Evolutionary conservation across 30 jellyfish, hydroid and myxozoan species (phyloP).

Genomic region (Nemopilema nomurai): DNA sequence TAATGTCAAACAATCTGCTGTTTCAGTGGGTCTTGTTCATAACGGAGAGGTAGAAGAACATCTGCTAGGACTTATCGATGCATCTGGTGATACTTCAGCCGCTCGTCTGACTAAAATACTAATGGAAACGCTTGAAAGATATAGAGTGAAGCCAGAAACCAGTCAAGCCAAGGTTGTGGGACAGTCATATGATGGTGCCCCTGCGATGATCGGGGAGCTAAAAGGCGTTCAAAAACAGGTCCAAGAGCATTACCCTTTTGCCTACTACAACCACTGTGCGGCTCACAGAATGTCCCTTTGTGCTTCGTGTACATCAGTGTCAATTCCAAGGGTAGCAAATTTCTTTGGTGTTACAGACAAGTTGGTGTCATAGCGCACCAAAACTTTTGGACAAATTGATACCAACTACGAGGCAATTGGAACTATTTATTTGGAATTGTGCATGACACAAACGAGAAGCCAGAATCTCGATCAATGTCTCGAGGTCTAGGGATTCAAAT

Average conservation of each 20-base stretch:
- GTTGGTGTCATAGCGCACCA: not conserved
- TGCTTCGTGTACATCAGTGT: not conserved
- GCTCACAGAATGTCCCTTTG: not conserved
- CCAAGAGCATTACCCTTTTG: not conserved
- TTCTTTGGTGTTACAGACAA: not conserved
- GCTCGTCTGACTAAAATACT: not conserved
- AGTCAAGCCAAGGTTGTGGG: too few relatives aligned
- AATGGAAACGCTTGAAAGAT: not conserved
- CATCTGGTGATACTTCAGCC: constrained; percentile 8
- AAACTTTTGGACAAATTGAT: not conserved
- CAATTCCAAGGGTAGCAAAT: not conserved
- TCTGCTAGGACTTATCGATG: not conserved
- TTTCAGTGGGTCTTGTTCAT: constrained; percentile 13
- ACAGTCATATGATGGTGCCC: constrained; percentile 16
- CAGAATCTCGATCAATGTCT: too few relatives aligned
- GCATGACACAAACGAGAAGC: too few relatives aligned
- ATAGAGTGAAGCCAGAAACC: constrained; percentile 2
- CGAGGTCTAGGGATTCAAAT: too few relatives aligned
- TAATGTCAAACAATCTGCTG: constrained; percentile 35
- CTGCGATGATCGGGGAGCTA: constrained; percentile 7
- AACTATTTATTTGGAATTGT: too few relatives aligned
- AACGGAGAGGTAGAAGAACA: not conserved
- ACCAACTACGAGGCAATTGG: too few relatives aligned
- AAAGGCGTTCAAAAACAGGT: not conserved
- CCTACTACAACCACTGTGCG: not conserved